Percentiles rank a stretch among this genome's conserved stretches.
Evolutionary conservation across 2,113 vertebrate genomes (phyloP).

Genomic region (Octodon degus): DNA sequence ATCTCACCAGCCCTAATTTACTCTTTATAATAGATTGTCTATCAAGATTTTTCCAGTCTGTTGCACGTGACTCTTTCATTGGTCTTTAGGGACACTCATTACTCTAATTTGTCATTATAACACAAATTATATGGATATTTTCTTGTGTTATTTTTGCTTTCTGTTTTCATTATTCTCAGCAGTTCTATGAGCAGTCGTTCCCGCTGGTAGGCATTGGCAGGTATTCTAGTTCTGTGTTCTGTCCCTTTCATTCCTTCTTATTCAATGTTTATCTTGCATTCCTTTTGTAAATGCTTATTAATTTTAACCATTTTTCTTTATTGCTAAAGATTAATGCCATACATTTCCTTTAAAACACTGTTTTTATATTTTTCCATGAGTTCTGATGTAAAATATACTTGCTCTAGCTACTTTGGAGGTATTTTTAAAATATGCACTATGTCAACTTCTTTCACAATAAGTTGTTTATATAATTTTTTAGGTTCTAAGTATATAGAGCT

Average conservation of each 20-base stretch:
- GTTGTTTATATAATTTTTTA: background rate
- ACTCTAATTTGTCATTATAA: background rate
- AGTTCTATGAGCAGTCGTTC: background rate
- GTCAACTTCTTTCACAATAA: background rate
- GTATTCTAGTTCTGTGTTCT: background rate
- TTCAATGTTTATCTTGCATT: background rate
- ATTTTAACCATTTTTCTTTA: background rate
- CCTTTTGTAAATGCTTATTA: background rate
- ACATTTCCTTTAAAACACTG: slow-evolving; percentile 3
- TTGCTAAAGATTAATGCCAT: background rate
- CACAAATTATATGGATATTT: background rate
- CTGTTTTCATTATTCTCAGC: background rate
- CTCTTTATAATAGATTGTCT: background rate
- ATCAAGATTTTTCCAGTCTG: background rate
- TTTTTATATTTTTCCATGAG: background rate
- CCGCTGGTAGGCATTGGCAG: background rate
- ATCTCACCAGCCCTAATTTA: no score
- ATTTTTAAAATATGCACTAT: background rate
- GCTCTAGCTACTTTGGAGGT: background rate
- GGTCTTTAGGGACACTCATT: background rate
- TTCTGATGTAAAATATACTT: background rate
- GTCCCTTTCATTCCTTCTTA: background rate
- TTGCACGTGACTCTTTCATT: background rate
- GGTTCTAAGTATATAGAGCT: background rate
- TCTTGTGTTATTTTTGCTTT: no score